phyloP scores from a whole-genome alignment of 2,113 vertebrate species.

The Chionodraco myersi region DNA sequence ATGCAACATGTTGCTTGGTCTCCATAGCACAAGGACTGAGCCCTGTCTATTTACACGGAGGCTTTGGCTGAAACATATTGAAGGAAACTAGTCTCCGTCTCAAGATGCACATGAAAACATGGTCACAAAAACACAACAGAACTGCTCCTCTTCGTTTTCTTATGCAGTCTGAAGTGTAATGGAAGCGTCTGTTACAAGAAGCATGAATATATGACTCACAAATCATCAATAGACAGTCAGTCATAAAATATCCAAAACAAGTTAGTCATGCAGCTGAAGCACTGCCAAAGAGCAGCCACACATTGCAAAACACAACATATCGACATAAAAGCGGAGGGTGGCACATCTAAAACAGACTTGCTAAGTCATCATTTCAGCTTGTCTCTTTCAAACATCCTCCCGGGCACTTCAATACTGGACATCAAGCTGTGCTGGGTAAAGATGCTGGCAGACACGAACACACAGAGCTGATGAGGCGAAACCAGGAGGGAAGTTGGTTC shows the following conservation, averaged over 20 bases:
- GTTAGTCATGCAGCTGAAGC: constrained; percentile 6
- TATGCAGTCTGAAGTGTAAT: neutral
- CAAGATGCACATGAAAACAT: constrained; percentile 24
- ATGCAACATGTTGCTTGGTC: neutral
- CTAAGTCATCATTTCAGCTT: constrained; percentile 2
- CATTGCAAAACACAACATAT: constrained; percentile 14
- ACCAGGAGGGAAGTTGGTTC: constrained; percentile 37
- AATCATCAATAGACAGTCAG: neutral
- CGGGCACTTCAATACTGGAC: constrained; percentile 16
- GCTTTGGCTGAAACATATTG: constrained; percentile 23
- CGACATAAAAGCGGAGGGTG: neutral
- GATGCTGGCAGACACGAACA: constrained; percentile 25
- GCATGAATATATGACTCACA: constrained; percentile 17
- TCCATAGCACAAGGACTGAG: neutral
- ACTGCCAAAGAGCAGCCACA: constrained; percentile 7
- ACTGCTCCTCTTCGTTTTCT: neutral
- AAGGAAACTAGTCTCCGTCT: neutral
- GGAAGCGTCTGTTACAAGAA: neutral
- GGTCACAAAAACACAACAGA: neutral
- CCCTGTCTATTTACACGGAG: neutral
- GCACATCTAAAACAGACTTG: neutral
- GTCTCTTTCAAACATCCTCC: constrained; percentile 10
- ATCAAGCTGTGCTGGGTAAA: constrained; percentile 11
- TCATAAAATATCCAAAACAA: neutral
- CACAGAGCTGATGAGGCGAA: constrained; percentile 43